A percentile compares a stretch with the other conserved stretches of the same genome.
phyloP scores from a whole-genome alignment of 1,140 invertebrate species.

The Riptortus pedestris region DNA sequence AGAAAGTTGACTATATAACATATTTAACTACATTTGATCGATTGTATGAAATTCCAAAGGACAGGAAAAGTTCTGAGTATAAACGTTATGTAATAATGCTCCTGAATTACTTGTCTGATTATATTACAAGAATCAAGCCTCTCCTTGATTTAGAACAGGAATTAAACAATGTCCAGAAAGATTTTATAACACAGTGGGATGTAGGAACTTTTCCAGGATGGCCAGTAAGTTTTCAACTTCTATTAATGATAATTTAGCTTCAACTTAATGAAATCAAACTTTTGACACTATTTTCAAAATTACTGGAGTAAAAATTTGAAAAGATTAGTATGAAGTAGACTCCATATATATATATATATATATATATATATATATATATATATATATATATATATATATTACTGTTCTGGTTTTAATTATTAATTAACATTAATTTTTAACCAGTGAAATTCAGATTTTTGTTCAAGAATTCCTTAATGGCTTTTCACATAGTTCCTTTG shows the following conservation, averaged over 20 bases:
- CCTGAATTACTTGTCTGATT: slow-evolving; percentile 80
- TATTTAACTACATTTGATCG: slow-evolving; percentile 92
- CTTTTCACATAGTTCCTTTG: too few relatives aligned
- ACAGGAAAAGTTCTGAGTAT: slow-evolving; percentile 89
- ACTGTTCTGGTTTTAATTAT: too few relatives aligned
- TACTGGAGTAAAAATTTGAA: too few relatives aligned
- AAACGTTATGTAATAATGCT: slow-evolving; percentile 65
- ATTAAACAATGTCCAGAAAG: slow-evolving; percentile 62
- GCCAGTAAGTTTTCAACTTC: slow-evolving; percentile 62
- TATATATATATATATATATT: too few relatives aligned
- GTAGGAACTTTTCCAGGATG: slow-evolving; percentile 84
- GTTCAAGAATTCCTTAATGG: too few relatives aligned
- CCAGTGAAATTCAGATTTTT: too few relatives aligned
- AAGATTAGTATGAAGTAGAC: too few relatives aligned
- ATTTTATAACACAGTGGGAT: slow-evolving; percentile 83
- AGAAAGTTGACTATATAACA: slow-evolving; percentile 92
- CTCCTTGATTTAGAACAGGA: slow-evolving; percentile 74
- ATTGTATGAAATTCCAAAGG: slow-evolving; percentile 89
- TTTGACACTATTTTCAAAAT: too few relatives aligned
- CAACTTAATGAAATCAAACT: too few relatives aligned
- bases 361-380: too few relatives aligned
- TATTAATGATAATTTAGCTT: neutral
- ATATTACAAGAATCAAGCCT: slow-evolving; percentile 80
- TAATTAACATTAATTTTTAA: too few relatives aligned
- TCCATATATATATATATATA: slow-evolving; percentile 12